These are phyloP conservation scores for Microctonus brassicae DNA, from an alignment of 2,888 invertebrate genomes.

Conservation along the genomic window DNA sequence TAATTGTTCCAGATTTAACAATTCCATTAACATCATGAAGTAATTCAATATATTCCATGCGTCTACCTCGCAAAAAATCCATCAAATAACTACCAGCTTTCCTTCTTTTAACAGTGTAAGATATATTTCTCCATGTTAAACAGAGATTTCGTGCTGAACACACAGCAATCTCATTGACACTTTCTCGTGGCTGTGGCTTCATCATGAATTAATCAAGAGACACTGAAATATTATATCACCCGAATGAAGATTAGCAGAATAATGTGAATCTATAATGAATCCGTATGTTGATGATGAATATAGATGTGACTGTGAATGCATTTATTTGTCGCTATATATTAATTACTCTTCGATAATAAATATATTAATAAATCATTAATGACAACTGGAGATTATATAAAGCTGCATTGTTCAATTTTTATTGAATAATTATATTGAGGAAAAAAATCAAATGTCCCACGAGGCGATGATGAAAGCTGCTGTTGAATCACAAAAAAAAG, in stretches of 20 bases:
- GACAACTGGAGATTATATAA: background rate
- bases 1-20: slow-evolving; percentile 78
- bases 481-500: no score
- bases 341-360: no score
- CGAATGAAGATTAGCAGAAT: background rate
- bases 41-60: slow-evolving; percentile 72
- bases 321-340: no score
- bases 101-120: slow-evolving; percentile 52
- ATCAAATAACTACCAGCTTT: slow-evolving; percentile 54
- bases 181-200: slow-evolving; percentile 32
- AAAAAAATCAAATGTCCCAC: background rate
- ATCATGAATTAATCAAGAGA: slow-evolving; percentile 25
- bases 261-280: background rate
- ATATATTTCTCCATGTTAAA: slow-evolving; percentile 60
- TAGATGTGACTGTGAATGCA: no score
- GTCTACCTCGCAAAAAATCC: slow-evolving; percentile 71
- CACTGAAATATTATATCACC: background rate
- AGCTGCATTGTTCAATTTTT: background rate
- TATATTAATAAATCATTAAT: background rate
- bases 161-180: slow-evolving; percentile 25
- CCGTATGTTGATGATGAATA: background rate
- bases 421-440: background rate
- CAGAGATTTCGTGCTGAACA: slow-evolving; percentile 45
- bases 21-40: slow-evolving; percentile 78
- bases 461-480: background rate